Conservation (phyloP, 2,888 invertebrate species). For the Agrotis exclamationis region DNA sequence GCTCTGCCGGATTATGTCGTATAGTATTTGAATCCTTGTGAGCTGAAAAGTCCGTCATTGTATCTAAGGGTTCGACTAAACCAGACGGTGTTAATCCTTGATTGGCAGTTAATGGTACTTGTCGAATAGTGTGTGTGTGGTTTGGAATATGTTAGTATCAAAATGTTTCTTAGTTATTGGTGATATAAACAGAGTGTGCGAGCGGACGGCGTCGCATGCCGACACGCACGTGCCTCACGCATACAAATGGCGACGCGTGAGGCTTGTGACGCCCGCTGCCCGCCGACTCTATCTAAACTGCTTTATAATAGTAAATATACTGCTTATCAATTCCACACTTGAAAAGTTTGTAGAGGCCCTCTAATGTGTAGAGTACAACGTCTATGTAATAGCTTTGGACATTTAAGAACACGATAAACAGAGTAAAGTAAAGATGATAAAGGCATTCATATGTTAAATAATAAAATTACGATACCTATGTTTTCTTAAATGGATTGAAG, state of each 20-base stretch:
- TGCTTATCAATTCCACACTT: slow-evolving; percentile 59
- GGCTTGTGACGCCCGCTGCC: slow-evolving; percentile 67
- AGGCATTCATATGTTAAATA: background rate
- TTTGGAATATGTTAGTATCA: slow-evolving; percentile 47
- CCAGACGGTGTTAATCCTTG: background rate
- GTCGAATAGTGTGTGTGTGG: background rate
- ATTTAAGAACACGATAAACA: slow-evolving; percentile 3
- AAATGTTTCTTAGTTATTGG: slow-evolving; percentile 66
- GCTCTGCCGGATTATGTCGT: slow-evolving; percentile 59
- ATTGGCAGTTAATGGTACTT: slow-evolving; percentile 12
- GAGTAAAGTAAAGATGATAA: background rate
- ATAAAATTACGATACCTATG: background rate
- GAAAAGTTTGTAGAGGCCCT: slow-evolving; percentile 34
- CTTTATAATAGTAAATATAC: slow-evolving; percentile 66
- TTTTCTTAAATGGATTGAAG: background rate
- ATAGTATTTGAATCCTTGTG: slow-evolving; percentile 63
- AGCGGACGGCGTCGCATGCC: slow-evolving; percentile 88
- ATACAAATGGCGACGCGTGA: slow-evolving; percentile 82
- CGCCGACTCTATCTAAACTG: slow-evolving; percentile 61
- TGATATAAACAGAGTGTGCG: slow-evolving; percentile 72
- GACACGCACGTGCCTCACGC: slow-evolving; percentile 82
- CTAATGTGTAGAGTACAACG: slow-evolving; percentile 8
- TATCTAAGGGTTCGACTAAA: slow-evolving; percentile 1
- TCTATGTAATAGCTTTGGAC: slow-evolving; percentile 17
- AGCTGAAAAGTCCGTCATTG: slow-evolving; percentile 31